phyloP scores from a whole-genome alignment of 2,797 vertebrate genomes.

The Podarcis lilfordi region DNA sequence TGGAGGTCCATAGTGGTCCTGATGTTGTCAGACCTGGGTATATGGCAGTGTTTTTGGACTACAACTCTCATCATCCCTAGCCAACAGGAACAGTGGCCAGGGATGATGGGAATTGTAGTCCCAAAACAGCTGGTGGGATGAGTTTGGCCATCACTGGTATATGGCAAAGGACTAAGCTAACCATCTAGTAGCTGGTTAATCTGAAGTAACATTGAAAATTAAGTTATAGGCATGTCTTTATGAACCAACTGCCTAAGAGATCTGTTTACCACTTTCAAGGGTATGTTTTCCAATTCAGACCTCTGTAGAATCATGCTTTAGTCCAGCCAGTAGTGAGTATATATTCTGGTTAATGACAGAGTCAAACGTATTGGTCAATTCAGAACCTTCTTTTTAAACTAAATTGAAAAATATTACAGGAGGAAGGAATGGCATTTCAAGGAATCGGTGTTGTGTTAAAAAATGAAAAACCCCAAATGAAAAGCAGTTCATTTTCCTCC shows the following conservation, averaged over 20 bases:
- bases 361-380: not conserved
- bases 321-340: not conserved
- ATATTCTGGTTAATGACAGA: not conserved
- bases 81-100: too few species aligned
- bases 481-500: constrained; percentile 20
- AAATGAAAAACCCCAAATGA: not conserved
- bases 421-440: not conserved
- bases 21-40: too few species aligned
- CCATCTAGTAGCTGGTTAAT: not conserved
- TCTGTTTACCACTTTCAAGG: not conserved
- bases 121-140: too few species aligned
- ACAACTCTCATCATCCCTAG: too few species aligned
- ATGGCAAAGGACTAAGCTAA: too few species aligned
- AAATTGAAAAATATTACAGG: not conserved
- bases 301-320: not conserved
- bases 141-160: too few species aligned
- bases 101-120: too few species aligned
- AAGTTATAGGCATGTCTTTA: not conserved
- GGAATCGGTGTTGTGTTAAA: not conserved
- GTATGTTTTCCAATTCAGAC: not conserved
- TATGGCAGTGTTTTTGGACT: too few species aligned
- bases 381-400: not conserved
- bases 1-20: too few species aligned
- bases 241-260: not conserved
- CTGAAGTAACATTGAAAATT: too few species aligned